Percentiles rank a stretch among this genome's conserved stretches.
phyloP scores from a whole-genome alignment of 2,888 invertebrate species.

The Lasioglossum zephyrum region DNA sequence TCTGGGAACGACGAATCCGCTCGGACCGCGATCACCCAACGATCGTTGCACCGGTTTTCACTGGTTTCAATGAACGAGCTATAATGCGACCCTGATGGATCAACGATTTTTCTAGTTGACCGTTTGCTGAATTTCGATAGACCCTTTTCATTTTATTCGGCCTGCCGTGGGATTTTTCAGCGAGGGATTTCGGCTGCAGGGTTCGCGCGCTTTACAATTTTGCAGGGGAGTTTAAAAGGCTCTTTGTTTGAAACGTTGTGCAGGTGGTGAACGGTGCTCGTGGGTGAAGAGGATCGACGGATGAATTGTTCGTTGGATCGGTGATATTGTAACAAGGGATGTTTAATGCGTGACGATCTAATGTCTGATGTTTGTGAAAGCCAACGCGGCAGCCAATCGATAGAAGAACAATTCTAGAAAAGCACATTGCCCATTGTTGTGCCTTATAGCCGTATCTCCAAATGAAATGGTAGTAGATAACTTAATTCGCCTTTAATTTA shows the following conservation, averaged over 20 bases:
- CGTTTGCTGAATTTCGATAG: background rate
- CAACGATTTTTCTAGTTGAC: background rate
- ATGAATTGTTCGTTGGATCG: background rate
- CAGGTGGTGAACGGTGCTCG: too few species aligned
- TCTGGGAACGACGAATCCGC: constrained; percentile 37
- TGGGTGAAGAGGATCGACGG: background rate
- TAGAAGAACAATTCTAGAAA: background rate
- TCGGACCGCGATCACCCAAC: background rate
- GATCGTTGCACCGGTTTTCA: background rate
- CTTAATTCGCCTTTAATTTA: background rate
- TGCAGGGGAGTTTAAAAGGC: background rate
- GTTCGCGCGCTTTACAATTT: background rate
- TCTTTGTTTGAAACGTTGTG: background rate
- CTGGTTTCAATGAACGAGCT: background rate
- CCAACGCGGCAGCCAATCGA: background rate
- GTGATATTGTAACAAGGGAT: background rate
- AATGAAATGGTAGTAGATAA: background rate
- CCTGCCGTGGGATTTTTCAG: background rate
- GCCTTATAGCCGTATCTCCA: background rate
- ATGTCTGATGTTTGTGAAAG: background rate
- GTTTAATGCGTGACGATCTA: background rate
- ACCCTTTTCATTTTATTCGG: background rate
- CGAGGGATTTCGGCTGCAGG: background rate
- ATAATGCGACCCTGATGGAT: constrained; percentile 5
- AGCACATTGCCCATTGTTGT: background rate